Evolutionary conservation across 2,113 vertebrate species (phyloP).

Genomic region (Edolisoma coerulescens): DNA sequence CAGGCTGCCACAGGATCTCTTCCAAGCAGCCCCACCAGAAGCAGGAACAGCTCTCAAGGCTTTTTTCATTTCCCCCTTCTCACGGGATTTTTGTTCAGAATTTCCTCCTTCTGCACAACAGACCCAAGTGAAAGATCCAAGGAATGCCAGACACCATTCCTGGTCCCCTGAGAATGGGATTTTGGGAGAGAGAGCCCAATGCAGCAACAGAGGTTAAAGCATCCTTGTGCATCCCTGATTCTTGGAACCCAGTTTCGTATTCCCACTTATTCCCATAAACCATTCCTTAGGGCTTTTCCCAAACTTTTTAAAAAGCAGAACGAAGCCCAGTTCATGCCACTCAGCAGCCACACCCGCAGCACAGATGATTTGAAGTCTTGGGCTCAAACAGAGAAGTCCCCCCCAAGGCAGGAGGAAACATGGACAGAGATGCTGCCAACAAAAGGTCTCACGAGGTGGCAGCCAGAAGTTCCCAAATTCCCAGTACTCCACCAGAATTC

Average conservation of each 20-base stretch:
- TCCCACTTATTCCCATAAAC: background rate
- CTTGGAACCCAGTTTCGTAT: background rate
- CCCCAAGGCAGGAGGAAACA: background rate
- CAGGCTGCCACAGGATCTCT: background rate
- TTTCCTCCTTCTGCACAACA: background rate
- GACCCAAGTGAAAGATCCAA: background rate
- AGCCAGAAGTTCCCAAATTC: background rate
- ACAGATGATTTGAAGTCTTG: rapidly evolving
- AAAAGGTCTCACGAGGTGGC: background rate
- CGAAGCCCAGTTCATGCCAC: background rate
- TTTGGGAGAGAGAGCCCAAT: background rate
- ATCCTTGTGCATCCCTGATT: rapidly evolving
- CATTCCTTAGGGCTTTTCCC: background rate
- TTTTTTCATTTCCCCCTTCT: background rate
- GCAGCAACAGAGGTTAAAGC: background rate
- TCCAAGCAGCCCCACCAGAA: background rate
- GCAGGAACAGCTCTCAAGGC: background rate
- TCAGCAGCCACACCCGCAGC: background rate
- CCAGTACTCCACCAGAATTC: background rate
- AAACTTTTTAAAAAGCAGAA: background rate
- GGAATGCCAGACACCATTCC: rapidly evolving
- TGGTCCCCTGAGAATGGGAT: background rate
- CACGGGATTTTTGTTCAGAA: background rate
- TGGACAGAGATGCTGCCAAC: background rate
- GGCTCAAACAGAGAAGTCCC: background rate